A percentile compares a stretch with the other conserved stretches of the same genome.
Evolutionary conservation across 2,797 vertebrate genomes (phyloP).

Genomic region (Cephalopachus bancanus): DNA sequence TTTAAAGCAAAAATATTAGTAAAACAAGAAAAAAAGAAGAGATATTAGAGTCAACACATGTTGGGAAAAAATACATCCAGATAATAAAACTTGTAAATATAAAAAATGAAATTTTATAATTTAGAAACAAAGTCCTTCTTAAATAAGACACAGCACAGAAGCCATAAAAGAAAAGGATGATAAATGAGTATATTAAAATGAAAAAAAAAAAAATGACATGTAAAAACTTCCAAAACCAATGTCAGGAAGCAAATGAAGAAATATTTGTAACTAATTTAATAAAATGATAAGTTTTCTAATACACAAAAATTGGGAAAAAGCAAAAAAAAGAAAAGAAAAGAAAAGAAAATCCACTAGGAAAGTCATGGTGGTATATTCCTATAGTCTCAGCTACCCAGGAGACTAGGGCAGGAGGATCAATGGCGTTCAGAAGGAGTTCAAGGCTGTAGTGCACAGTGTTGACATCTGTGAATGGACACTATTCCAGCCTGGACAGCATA

Average conservation of each 20-base stretch:
- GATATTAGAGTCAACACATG: background rate
- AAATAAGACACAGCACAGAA: background rate
- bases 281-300: conserved; percentile 34
- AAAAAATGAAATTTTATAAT: background rate
- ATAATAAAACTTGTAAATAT: background rate
- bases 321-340: background rate
- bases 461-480: background rate
- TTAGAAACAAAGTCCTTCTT: background rate
- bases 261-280: conserved; percentile 8
- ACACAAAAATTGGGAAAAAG: background rate
- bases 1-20: background rate
- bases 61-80: background rate
- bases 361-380: background rate
- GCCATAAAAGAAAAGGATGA: background rate
- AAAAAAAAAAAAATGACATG: background rate
- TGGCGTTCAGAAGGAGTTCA: background rate
- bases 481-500: background rate
- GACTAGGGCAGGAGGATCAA: background rate
- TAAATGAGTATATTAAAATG: background rate
- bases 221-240: background rate
- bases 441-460: background rate
- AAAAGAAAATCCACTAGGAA: background rate
- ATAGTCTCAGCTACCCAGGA: background rate
- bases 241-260: background rate
- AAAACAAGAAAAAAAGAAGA: background rate